A percentile compares a stretch with the other conserved stretches of the same genome.
These are phyloP conservation scores for Dusona sp. DNA, from an alignment of 2,888 invertebrate genomes.

Conservation along the genomic window DNA sequence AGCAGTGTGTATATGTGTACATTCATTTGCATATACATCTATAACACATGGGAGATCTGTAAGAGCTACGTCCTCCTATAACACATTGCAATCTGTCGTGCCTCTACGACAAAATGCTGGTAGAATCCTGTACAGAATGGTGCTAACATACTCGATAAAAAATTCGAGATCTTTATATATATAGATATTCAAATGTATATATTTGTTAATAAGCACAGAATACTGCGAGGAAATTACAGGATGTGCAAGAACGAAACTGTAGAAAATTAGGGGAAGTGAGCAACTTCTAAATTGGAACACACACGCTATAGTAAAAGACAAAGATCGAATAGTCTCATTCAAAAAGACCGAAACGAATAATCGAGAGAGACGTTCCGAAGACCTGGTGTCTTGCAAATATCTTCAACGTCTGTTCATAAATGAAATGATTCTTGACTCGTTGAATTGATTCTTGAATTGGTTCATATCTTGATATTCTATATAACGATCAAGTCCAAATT, in stretches of 20 bases:
- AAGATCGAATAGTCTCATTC: background rate
- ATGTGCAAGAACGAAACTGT: background rate
- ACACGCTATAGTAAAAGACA: background rate
- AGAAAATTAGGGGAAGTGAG: background rate
- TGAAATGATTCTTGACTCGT: background rate
- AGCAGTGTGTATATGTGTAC: slow-evolving; percentile 12
- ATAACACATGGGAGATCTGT: slow-evolving; percentile 19
- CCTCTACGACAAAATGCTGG: slow-evolving; percentile 48
- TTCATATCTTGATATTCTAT: too few relatives aligned
- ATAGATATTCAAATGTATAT: background rate
- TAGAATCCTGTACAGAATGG: slow-evolving; percentile 4
- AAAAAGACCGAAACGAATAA: background rate
- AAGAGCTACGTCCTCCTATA: slow-evolving; percentile 11
- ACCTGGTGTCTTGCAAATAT: background rate
- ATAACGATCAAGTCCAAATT: background rate
- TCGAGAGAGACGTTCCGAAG: background rate
- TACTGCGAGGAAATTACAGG: background rate
- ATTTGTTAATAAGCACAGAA: background rate
- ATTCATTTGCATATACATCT: slow-evolving; percentile 29
- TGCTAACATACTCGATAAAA: slow-evolving; percentile 8
- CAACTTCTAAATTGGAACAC: background rate
- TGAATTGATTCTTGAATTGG: too few relatives aligned
- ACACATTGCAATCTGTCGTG: slow-evolving; percentile 52
- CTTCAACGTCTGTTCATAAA: background rate
- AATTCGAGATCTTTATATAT: background rate